Percentiles rank a stretch among this genome's conserved stretches.
Conservation (phyloP, 2,113 vertebrate species). For the Hipposideros armiger region DNA sequence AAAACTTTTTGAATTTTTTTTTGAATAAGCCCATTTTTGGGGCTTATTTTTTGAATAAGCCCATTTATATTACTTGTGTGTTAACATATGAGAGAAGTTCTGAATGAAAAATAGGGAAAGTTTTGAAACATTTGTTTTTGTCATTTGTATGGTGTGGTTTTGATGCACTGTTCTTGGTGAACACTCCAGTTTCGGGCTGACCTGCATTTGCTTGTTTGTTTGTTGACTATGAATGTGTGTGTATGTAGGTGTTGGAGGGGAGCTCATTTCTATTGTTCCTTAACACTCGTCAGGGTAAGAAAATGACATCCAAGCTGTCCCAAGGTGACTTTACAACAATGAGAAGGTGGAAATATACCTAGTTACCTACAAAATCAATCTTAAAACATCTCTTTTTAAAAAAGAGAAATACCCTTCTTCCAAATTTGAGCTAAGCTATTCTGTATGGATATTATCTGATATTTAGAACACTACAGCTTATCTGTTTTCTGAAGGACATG, state of each 20-base stretch:
- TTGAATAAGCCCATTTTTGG: too few species aligned
- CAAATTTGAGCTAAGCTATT: constrained; percentile 16
- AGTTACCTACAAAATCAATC: neutral
- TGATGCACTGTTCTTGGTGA: neutral
- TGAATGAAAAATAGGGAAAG: neutral
- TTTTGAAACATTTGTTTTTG: neutral
- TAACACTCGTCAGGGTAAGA: neutral
- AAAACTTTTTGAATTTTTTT: too few species aligned
- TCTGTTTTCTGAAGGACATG: constrained; percentile 39
- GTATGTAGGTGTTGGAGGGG: neutral
- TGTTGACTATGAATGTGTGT: neutral
- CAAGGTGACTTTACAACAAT: neutral
- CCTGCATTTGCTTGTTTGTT: neutral
- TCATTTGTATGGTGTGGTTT: neutral
- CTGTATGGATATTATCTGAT: neutral
- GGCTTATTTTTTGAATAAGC: too few species aligned
- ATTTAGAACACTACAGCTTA: constrained; percentile 30
- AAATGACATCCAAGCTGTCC: neutral
- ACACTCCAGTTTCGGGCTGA: neutral
- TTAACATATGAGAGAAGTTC: neutral
- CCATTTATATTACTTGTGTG: neutral
- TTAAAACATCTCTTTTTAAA: neutral
- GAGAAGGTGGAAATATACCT: neutral
- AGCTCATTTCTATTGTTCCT: neutral
- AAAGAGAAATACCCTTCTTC: neutral